Conservation (phyloP, 2,113 vertebrate genomes). For the Poeciliopsis prolifica region DNA sequence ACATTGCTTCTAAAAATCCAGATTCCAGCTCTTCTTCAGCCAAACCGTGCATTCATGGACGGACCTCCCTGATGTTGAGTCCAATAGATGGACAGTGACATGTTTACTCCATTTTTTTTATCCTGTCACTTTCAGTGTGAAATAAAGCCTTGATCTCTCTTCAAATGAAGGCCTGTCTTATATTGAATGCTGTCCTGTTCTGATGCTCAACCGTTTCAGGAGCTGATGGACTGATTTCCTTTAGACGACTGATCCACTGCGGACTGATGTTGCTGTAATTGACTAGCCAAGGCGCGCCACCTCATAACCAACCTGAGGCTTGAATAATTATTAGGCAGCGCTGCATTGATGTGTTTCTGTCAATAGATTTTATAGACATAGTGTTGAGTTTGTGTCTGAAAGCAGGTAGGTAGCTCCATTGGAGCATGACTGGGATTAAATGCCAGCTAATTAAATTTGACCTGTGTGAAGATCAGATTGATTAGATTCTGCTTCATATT, state of each 20-base stretch:
- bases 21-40: neutral
- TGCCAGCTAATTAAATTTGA: constrained; percentile 48
- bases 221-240: constrained; percentile 50
- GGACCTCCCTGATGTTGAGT: neutral
- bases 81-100: constrained; percentile 12
- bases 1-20: too few relatives aligned
- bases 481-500: constrained; percentile 16
- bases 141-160: constrained; percentile 45
- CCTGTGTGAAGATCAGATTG: constrained; percentile 13
- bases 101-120: constrained; percentile 12
- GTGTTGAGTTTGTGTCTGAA: constrained; percentile 18
- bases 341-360: constrained; percentile 62
- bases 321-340: constrained; percentile 49
- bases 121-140: constrained; percentile 31
- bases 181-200: constrained; percentile 25
- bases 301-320: constrained; percentile 39
- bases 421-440: constrained; percentile 23
- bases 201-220: constrained; percentile 17
- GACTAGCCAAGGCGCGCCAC: constrained; percentile 44
- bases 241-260: constrained; percentile 24
- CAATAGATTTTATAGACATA: constrained; percentile 47
- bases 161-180: constrained; percentile 15
- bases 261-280: constrained; percentile 44
- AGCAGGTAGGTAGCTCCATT: constrained; percentile 29
- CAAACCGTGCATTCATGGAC: neutral